Base-by-base conservation (phyloP, 1,140 invertebrate species). In the Laodelphax striatellus region DNA sequence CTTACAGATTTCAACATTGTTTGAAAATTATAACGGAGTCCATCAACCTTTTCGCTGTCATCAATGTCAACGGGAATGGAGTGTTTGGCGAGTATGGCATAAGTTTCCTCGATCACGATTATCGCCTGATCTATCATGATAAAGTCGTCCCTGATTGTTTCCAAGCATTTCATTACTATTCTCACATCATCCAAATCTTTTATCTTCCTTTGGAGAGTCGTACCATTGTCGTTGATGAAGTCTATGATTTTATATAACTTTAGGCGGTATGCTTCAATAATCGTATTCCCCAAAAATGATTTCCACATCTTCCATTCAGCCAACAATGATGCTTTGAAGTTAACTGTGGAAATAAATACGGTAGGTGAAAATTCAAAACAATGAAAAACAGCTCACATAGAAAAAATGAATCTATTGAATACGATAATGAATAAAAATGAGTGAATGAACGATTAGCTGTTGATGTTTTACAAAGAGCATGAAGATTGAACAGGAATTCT, bases 11-110 rank as follows among this genome's bases (percentile, higher is more conserved):
- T 70, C n/a, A 89, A 72, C 77, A 92, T 82, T 69, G 83, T 87
- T 62, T 79, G 79, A 70, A 91, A 93, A 64, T 82, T 82, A 66
- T 86, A 86, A 63, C 87, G 76, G 9, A 93, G 73, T 24, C 83
- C 83, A 65, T 91, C 85, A 13, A 90, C 86, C 63, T 82, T 78
- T 62, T 92, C 86, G 2, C 82, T 80, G 66, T 93, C 90, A 62
- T 92, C 88, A 66, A 83, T 82, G 0, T 83, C 80, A 14, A 92
- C 79, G 63, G 81, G 75, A 28, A 92, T 80, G 22, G 84, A 78
- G 70, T 87, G 88, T 66, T 82, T 80, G 14, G 72, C 73, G 67
- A 93, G 80, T 56, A 87, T 79, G 9, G 77, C 75, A 69, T 92
- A 94, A 4, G 86, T 85, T 70, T 92, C 85, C 72, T 90, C 87